A percentile compares a stretch with the other conserved stretches of the same genome.
These are phyloP conservation scores for Chaenogobius annularis DNA, from an alignment of 2,113 vertebrate species.

Conservation along the genomic window DNA sequence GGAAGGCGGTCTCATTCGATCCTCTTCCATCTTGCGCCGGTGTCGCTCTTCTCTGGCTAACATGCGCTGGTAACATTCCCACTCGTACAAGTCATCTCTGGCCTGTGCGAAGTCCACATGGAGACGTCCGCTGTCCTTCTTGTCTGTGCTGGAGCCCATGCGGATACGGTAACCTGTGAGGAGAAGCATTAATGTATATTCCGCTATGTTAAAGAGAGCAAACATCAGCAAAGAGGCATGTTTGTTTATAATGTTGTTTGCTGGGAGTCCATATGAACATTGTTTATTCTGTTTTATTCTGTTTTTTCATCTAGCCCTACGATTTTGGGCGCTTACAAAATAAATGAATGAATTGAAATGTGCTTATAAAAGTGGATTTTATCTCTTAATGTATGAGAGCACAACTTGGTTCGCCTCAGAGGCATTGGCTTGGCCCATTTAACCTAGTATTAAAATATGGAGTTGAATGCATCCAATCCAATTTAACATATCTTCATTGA, in stretches of 20 bases:
- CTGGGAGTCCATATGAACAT: no score
- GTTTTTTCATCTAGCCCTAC: no score
- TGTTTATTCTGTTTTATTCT: no score
- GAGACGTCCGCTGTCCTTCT: conserved; percentile 91
- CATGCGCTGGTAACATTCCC: conserved; percentile 95
- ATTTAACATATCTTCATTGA: no score
- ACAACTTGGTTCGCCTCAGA: not conserved
- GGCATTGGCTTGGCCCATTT: not conserved
- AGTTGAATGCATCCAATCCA: no score
- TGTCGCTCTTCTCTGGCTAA: conserved; percentile 91
- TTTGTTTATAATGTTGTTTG: no score
- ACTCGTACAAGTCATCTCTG: conserved; percentile 93
- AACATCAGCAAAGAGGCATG: not conserved
- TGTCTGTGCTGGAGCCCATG: conserved; percentile 94
- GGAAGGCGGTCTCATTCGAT: conserved; percentile 85
- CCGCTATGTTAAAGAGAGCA: not conserved
- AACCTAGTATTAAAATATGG: not conserved
- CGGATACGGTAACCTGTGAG: conserved; percentile 90
- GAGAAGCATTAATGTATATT: not conserved
- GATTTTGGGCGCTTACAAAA: no score
- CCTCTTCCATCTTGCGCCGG: conserved; percentile 87
- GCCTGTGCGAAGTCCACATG: conserved; percentile 96
- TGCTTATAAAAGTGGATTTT: not conserved
- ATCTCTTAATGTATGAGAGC: no score
- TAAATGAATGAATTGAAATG: no score